phyloP scores from a whole-genome alignment of 2,113 vertebrate genomes.

The Odocoileus hemionus region DNA sequence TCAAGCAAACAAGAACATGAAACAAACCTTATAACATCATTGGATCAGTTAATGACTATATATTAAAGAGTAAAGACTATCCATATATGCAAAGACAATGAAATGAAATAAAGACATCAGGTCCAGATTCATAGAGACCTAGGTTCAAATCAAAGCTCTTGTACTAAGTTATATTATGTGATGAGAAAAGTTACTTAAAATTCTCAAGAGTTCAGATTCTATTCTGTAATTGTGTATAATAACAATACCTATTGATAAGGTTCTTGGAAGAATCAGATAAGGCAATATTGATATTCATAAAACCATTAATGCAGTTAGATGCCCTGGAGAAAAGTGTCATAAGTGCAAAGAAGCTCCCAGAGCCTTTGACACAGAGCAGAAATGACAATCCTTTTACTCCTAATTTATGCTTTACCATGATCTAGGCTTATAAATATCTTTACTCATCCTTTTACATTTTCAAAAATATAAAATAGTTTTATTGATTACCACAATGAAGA shows the following conservation, averaged over 20 bases:
- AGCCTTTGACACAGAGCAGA: background rate
- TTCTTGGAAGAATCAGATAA: background rate
- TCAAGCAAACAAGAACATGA: background rate
- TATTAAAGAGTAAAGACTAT: background rate
- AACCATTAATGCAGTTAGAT: background rate
- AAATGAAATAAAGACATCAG: background rate
- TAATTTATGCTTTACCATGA: no score
- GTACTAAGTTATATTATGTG: background rate
- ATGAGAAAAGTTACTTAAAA: background rate
- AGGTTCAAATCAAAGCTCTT: background rate
- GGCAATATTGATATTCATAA: background rate
- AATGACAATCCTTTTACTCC: no score
- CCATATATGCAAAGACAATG: background rate
- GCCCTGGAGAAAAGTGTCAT: background rate
- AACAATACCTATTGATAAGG: background rate
- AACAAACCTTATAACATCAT: background rate
- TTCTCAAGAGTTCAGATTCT: background rate
- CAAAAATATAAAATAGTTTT: background rate
- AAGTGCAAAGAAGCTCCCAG: background rate
- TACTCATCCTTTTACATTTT: no score
- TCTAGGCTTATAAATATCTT: no score
- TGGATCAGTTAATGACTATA: background rate
- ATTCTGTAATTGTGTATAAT: background rate
- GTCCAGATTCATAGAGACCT: no score
- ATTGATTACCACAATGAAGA: background rate